Conservation (phyloP, 2,797 vertebrate species). For the Trachurus trachurus region DNA sequence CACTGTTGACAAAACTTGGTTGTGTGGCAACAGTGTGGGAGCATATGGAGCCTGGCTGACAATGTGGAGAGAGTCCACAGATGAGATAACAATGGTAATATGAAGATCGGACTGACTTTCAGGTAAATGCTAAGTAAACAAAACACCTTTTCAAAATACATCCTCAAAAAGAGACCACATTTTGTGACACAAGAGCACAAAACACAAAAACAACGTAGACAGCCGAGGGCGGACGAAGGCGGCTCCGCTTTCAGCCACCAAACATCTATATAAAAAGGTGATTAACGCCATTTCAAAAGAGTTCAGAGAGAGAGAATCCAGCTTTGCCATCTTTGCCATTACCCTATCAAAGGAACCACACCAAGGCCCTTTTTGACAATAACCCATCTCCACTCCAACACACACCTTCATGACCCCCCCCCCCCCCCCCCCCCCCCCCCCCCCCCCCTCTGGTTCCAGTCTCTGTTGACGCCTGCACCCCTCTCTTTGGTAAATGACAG, state of each 20-base stretch:
- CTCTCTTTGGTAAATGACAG: slow-evolving; percentile 37
- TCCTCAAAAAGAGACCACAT: neutral
- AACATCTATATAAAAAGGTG: neutral
- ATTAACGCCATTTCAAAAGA: neutral
- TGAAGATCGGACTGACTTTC: neutral
- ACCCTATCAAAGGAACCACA: slow-evolving; percentile 47
- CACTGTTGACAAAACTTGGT: neutral
- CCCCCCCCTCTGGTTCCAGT: neutral
- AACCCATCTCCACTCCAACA: slow-evolving; percentile 1
- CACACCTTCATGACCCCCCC: slow-evolving; percentile 15
- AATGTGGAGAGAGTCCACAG: slow-evolving; percentile 5
- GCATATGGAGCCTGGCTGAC: neutral
- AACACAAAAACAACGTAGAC: neutral
- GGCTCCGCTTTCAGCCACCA: neutral
- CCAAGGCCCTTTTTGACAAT: slow-evolving; percentile 44
- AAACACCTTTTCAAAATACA: neutral
- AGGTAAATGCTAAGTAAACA: slow-evolving; percentile 3
- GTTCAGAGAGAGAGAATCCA: neutral
- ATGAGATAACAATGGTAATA: slow-evolving; percentile 21
- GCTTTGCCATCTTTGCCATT: neutral
- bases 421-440: slow-evolving; percentile 7
- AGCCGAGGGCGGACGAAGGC: too few species aligned
- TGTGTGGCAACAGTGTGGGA: slow-evolving; percentile 19
- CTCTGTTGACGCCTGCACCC: neutral
- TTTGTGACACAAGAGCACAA: neutral